These are phyloP conservation scores for Mastomys natalensis DNA, from an alignment of 2,113 vertebrate species.

Conservation along the genomic window DNA sequence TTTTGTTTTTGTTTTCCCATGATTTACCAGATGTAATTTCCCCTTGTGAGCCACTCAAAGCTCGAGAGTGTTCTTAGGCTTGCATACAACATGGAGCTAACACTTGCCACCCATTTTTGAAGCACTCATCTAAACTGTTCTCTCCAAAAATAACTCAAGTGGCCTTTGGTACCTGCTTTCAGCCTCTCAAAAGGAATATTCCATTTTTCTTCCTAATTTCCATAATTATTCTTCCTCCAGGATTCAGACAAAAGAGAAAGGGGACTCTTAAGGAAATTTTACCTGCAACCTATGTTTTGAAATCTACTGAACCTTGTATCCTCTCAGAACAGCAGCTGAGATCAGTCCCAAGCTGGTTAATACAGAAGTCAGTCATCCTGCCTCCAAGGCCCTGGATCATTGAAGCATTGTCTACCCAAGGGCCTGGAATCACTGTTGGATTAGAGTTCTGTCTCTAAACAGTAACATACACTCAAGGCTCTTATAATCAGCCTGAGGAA, in stretches of 20 bases:
- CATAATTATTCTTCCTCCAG: slow-evolving; percentile 3
- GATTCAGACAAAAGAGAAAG: background rate
- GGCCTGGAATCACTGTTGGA: background rate
- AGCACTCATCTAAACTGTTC: background rate
- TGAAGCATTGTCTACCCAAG: background rate
- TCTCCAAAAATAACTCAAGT: slow-evolving; percentile 54
- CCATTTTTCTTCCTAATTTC: slow-evolving; percentile 16
- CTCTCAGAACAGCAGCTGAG: background rate
- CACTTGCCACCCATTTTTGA: background rate
- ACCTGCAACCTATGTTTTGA: background rate
- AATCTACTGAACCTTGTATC: background rate
- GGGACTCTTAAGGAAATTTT: background rate
- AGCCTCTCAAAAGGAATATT: slow-evolving; percentile 16
- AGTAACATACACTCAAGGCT: background rate
- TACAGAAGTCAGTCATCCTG: background rate
- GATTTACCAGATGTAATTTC: background rate
- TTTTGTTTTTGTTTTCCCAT: background rate
- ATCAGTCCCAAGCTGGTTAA: background rate
- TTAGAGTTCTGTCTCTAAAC: background rate
- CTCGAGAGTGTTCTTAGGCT: background rate
- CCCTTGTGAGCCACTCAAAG: background rate
- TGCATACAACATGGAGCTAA: background rate
- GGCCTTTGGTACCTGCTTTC: background rate
- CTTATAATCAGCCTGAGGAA: background rate
- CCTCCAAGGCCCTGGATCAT: background rate